A percentile compares a stretch with the other conserved stretches of the same genome.
phyloP scores from a whole-genome alignment of 2,113 vertebrate species.

The Parotia lawesii region DNA sequence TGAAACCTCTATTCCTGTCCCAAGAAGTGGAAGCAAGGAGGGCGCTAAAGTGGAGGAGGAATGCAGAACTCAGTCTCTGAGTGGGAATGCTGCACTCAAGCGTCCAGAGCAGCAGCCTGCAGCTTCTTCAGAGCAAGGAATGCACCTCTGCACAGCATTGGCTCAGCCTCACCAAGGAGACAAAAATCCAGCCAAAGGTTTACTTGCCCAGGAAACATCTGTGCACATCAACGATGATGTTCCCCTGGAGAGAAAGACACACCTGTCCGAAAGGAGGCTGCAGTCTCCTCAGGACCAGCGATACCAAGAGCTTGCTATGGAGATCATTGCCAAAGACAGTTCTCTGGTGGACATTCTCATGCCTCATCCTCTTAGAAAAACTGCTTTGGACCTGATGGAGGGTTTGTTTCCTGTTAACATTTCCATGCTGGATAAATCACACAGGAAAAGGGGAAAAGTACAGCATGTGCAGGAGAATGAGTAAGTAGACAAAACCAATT shows the following conservation, averaged over 20 bases:
- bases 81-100: rapidly evolving
- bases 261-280: background rate
- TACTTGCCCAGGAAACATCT: background rate
- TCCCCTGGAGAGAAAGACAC: background rate
- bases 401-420: slow-evolving; percentile 83
- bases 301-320: slow-evolving; percentile 77
- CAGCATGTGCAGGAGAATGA: background rate
- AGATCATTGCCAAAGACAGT: slow-evolving; percentile 78
- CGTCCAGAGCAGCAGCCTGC: background rate
- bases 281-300: slow-evolving; percentile 33
- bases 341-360: slow-evolving; percentile 78
- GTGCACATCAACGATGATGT: rapidly evolving
- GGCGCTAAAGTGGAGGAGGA: background rate
- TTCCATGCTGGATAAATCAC: slow-evolving; percentile 73
- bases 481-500: background rate
- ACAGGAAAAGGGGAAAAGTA: background rate
- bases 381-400: slow-evolving; percentile 86
- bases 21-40: background rate
- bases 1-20: background rate
- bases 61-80: background rate
- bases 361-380: slow-evolving; percentile 78
- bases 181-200: background rate
- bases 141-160: rapidly evolving
- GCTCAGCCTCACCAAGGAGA: background rate
- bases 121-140: background rate